A percentile compares a stretch with the other conserved stretches of the same genome.
Conservation (phyloP, 2,797 vertebrate species). For the Sphaeramia orbicularis region DNA sequence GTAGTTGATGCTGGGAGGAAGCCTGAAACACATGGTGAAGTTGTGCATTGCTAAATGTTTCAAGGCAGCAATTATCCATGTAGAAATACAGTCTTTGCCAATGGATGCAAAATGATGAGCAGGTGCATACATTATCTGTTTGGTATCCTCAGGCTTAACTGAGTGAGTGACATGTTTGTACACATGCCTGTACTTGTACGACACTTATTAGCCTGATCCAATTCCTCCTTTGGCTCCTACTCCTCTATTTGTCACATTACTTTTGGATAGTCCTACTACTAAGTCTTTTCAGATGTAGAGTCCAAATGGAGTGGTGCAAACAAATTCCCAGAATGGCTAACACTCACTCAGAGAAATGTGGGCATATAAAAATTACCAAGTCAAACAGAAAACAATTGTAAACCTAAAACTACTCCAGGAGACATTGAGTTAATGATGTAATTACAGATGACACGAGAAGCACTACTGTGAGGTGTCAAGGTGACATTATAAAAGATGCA, state of each 20-base stretch:
- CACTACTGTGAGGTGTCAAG: conserved; percentile 20
- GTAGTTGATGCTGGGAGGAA: conserved; percentile 10
- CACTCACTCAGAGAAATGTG: background rate
- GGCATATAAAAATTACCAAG: background rate
- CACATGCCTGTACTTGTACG: background rate
- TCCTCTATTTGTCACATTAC: too few species aligned
- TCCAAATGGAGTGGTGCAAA: too few species aligned
- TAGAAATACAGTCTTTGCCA: conserved; percentile 24
- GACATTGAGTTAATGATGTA: conserved; percentile 12
- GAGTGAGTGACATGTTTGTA: conserved; percentile 11
- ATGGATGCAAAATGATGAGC: conserved; percentile 34
- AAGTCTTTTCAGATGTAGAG: too few species aligned
- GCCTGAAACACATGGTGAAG: conserved; percentile 17
- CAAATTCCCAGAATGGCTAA: too few species aligned
- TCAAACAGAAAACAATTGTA: conserved; percentile 6
- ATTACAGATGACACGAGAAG: conserved; percentile 33
- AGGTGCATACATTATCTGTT: conserved; percentile 29
- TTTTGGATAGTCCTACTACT: too few species aligned
- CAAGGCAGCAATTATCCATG: conserved; percentile 14
- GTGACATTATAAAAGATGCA: conserved; percentile 19
- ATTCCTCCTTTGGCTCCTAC: too few species aligned
- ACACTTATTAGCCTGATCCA: too few species aligned
- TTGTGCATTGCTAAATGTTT: conserved; percentile 31
- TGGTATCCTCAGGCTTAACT: background rate
- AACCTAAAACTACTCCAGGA: background rate